Evolutionary conservation across 2,888 invertebrate species (phyloP), one percentile per base, ranked within the genome.

Genomic region (Litoditis marina): DNA sequence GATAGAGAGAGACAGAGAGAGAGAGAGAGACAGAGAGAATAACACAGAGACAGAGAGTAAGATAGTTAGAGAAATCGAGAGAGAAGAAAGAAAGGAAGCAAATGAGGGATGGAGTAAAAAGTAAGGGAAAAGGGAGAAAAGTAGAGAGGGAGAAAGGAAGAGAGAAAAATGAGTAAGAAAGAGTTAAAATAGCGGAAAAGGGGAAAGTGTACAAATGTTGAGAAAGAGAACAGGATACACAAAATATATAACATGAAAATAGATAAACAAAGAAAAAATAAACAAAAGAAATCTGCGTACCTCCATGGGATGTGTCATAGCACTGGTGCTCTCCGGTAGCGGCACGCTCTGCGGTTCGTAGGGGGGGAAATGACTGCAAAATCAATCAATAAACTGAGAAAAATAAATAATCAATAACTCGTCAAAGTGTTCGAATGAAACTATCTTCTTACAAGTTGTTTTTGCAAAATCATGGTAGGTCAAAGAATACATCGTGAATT

Each of bases 341-440:
- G 77, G 78, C 13, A 80, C 79, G 16, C 76, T 73, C 56, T 80
- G 80, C 30, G 79, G 76, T 53, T 79, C 78, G 61, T 76, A 79
- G 19, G 73, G 73, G 32, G 76, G 68, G 63, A 71, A 70, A 56
- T 68, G 60, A 61, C 53, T 58, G 63, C 55, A 60, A 53, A 53
- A 16, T 36, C 16, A 13, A 16, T 5, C 25, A 55, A 19, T 25
- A 47, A 19, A 47, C 16, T 22, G 49, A 47, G 25, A 19, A 47
- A 47, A 13, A 47, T 47, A 47, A 1, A 1, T n/a, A 19, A 47
- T n/a, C 11, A 1, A 13, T 19, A 16, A 47, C 19, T 39, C n/a
- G 11, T 39, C 39, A 13, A 54, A 25, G 52, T 52, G 28, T 42
- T 39, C 39, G 44, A 25, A 42, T 39, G 19, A 27, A 27, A 27